Base-by-base conservation (phyloP, 2,797 vertebrate species). In the Chrosomus eos region DNA sequence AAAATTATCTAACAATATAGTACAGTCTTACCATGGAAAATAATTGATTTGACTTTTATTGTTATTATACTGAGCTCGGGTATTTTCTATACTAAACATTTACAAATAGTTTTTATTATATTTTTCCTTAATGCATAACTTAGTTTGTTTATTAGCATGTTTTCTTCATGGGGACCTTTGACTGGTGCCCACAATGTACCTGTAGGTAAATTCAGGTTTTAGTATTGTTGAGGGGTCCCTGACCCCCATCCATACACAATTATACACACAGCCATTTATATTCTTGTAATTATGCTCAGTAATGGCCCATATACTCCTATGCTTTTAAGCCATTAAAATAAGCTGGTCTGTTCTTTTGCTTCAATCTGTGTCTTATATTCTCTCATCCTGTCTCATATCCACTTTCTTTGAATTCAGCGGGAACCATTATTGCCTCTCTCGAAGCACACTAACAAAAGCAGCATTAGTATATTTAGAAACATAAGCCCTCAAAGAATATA, bases 401-500 rank as follows among this genome's bases (percentile, higher is more conserved):
- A 83, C 62, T 84, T 84, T 58, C 82, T 87, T 43, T 36, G 74
- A 84, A 84, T 85, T 78, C 60, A 58, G 51, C 38, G 64, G 36
- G 83, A 80, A 74, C 82, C 80, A 78, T 83, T 85, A 85, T 73
- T 80, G 80, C 84, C 40, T 81, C 72, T 85, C 73, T 85, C 62
- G 28, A 85, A 58, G 70, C 76, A 67, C 72, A 79, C 67, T 67
- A 85, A 85, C 80, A 87, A 85, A 87, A 87, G 81, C 86, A 19
- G 71, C 83, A 83, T 84, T 87, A 87, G 72, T 84, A 87, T 87
- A 87, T 87, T 87, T 87, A 87, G 86, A 87, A 87, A 81, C 82
- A 76, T 70, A 71, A 84, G 38, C 78, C 82, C 86, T 81, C 51
- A 84, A 75, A 80, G 86, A 87, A 81, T 81, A 81, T 68, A 84